Base-by-base conservation (phyloP, 1,140 invertebrate species). In the Drosophila tropicalis region DNA sequence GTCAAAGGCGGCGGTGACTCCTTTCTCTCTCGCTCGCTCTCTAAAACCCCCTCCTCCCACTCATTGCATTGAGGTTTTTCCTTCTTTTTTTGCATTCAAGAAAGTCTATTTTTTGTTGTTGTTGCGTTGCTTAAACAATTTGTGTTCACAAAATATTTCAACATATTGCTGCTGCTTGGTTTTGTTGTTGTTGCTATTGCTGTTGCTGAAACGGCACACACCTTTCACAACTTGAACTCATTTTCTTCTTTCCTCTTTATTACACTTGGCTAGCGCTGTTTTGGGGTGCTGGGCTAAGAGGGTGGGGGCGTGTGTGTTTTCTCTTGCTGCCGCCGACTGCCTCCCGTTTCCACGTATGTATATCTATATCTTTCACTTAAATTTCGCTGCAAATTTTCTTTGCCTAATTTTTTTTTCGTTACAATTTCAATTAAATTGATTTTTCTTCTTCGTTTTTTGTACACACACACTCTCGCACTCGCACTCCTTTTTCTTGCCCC, bases 211-310 rank as follows among this genome's bases (percentile, higher is more conserved):
- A 81, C 85, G 81, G 81, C 82, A 90, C 87, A 90, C 87, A 90
- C 87, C 87, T 90, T 90, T 90, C 87, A 87, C 87, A 90, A 90
- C 87, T 90, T 81, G 87, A 90, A 90, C 87, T 90, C 87, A 90
- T 90, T 90, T 90, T 90, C 71, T 81, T 73, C 25, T 74, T 69
- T 81, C 78, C 79, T 75, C 84, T 90, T 90, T 90, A 86, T 82
- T 81, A 72, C 67, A 65, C 76, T 67, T 75, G 64, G 80, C 76
- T 78, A 67, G 55, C 77, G 29, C 29, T 29, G 29, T 70, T 69
- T 70, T 70, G 62, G 62, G 62, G 44, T 62, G 60, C 40, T 62
- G 19, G 41, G 74, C 67, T 65, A 69, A 58, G 57, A 60, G 57
- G 67, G 36, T 17, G 47, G 72, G 41, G 68, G 64, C 72, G 82